Evolutionary conservation across 2,113 vertebrate species (phyloP).

Genomic region (Beaufortia kweichowensis): DNA sequence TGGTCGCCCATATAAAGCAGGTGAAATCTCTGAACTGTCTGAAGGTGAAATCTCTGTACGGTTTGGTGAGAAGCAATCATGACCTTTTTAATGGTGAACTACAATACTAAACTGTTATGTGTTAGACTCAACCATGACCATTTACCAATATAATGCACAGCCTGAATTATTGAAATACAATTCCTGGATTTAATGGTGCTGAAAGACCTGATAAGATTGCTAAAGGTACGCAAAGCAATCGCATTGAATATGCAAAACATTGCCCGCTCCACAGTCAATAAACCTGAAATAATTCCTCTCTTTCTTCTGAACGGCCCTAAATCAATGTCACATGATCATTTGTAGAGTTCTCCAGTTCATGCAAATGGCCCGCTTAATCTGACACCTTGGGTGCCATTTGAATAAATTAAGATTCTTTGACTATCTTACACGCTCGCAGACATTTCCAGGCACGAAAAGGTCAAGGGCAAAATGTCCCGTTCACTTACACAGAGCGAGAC

Average conservation of each 20-base stretch:
- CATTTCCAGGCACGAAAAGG: conserved; percentile 37
- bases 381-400: conserved; percentile 22
- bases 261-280: conserved; percentile 1
- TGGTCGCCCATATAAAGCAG: too few relatives aligned
- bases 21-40: too few relatives aligned
- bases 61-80: too few relatives aligned
- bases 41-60: too few relatives aligned
- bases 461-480: conserved; percentile 24
- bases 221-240: background rate
- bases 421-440: conserved; percentile 19
- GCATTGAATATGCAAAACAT: conserved; percentile 1
- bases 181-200: background rate
- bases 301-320: conserved; percentile 18
- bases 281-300: conserved; percentile 18
- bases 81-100: conserved; percentile 4
- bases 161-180: background rate
- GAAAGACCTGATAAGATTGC: background rate
- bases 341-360: conserved; percentile 34
- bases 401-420: conserved; percentile 42
- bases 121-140: background rate
- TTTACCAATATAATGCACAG: background rate
- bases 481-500: conserved; percentile 3
- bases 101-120: background rate
- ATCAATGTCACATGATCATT: conserved; percentile 42
- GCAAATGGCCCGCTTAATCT: conserved; percentile 39